A percentile compares a stretch with the other conserved stretches of the same genome.
phyloP scores from a whole-genome alignment of 2,797 vertebrate genomes.

The Amblyraja radiata region DNA sequence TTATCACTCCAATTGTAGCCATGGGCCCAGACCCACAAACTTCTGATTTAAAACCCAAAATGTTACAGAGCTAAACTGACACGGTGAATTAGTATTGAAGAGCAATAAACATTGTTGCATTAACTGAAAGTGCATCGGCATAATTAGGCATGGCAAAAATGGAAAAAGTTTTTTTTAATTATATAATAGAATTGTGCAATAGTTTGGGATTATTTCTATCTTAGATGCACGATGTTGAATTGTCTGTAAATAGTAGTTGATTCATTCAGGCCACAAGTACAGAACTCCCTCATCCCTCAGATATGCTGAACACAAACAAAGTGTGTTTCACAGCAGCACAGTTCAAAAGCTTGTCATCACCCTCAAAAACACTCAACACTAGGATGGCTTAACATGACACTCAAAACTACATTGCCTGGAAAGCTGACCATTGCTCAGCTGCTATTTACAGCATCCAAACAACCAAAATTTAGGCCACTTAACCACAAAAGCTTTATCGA shows the following conservation, averaged over 20 bases:
- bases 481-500: too few species aligned
- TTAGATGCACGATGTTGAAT: background rate
- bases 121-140: conserved; percentile 5
- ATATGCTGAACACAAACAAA: background rate
- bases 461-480: background rate
- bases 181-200: background rate
- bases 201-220: background rate
- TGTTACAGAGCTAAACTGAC: background rate
- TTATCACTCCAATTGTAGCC: background rate
- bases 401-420: background rate
- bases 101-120: conserved; percentile 9
- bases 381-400: background rate
- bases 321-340: background rate
- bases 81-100: background rate
- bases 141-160: background rate
- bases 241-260: background rate
- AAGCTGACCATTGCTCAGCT: background rate
- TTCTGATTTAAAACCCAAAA: background rate
- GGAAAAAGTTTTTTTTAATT: background rate
- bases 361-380: background rate
- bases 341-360: background rate
- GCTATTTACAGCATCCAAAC: background rate
- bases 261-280: background rate
- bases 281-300: background rate
- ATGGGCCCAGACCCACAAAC: background rate